phyloP scores from a whole-genome alignment of 92 coral and sea anemone genomes.

The Blastomussa wellsi region DNA sequence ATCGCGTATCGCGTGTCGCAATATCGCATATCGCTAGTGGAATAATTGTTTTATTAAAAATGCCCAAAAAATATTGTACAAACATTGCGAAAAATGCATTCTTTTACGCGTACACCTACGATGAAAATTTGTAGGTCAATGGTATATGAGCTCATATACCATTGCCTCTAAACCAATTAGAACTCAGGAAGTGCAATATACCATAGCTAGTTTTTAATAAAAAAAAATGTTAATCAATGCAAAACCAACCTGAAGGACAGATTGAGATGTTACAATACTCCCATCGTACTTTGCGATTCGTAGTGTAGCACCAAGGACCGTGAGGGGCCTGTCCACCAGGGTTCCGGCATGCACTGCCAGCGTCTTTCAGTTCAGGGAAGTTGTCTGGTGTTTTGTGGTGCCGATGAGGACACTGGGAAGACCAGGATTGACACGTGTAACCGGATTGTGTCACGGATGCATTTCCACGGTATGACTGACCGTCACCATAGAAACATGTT shows the following conservation, averaged over 20 bases:
- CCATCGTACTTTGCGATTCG: slow-evolving; percentile 61
- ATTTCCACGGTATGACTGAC: slow-evolving; percentile 68
- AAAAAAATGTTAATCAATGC: background rate
- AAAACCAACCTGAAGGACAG: slow-evolving; percentile 13
- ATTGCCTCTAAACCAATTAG: too few species aligned
- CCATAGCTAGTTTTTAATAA: too few species aligned
- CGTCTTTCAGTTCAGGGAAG: slow-evolving; percentile 55
- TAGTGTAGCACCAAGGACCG: slow-evolving; percentile 80
- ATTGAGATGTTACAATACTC: slow-evolving; percentile 40
- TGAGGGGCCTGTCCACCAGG: slow-evolving; percentile 71
- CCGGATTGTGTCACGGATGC: slow-evolving; percentile 60
- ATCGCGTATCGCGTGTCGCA: too few species aligned
- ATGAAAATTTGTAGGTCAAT: too few species aligned
- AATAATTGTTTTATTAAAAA: too few species aligned
- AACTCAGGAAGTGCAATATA: too few species aligned
- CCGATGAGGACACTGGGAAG: slow-evolving; percentile 66
- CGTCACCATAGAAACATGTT: slow-evolving; percentile 73
- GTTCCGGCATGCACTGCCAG: slow-evolving; percentile 81
- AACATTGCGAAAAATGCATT: too few species aligned
- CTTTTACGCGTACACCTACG: too few species aligned
- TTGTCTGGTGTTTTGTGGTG: slow-evolving; percentile 40
- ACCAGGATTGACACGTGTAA: slow-evolving; percentile 71
- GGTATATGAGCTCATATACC: too few species aligned
- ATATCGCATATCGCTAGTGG: too few species aligned
- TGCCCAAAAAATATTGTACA: too few species aligned